phyloP scores from a whole-genome alignment of 2,113 vertebrate genomes.

The Misgurnus mizolepis region DNA sequence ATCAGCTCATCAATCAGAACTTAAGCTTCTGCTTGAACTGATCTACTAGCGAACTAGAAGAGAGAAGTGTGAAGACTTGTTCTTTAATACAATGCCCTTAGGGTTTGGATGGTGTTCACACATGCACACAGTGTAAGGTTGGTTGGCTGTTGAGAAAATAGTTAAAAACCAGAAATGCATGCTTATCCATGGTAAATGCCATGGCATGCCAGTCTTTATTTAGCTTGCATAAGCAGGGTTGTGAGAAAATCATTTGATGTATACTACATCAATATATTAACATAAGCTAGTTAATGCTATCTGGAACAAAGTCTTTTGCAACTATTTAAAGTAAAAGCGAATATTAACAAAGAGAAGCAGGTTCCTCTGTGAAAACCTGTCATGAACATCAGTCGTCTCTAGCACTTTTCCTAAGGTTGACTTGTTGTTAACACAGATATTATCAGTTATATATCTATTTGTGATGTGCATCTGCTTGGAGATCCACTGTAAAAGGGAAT shows the following conservation, averaged over 20 bases:
- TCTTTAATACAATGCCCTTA: background rate
- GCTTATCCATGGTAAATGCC: background rate
- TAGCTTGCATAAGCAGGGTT: background rate
- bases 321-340: too few relatives aligned
- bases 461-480: background rate
- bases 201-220: background rate
- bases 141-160: background rate
- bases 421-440: background rate
- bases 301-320: too few relatives aligned
- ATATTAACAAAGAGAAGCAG: too few relatives aligned
- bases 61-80: slow-evolving; percentile 6
- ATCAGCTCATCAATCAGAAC: slow-evolving; percentile 7
- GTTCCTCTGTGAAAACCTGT: background rate
- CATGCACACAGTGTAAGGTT: background rate
- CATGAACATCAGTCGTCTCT: background rate
- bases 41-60: background rate
- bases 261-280: too few relatives aligned
- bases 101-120: background rate
- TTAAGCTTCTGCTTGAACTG: slow-evolving; percentile 5
- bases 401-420: background rate
- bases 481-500: background rate
- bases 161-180: background rate
- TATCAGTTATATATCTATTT: background rate
- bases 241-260: background rate
- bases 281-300: too few relatives aligned